Evolutionary conservation across 2,797 vertebrate genomes (phyloP), one percentile per base, ranked within the genome.

Genomic region (Pseudomugil gertrudae): DNA sequence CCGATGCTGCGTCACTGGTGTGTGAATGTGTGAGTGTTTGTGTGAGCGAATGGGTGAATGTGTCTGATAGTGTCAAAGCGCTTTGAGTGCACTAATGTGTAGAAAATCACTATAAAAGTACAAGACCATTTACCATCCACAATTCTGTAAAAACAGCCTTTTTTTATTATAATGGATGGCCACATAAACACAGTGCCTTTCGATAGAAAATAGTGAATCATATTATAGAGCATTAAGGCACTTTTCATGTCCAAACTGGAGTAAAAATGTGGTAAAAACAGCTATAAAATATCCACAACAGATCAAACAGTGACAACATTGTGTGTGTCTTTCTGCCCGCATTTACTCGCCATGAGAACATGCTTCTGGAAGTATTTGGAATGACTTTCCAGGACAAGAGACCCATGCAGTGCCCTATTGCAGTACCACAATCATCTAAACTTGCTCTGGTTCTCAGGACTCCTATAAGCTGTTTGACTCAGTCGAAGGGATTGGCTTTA

Each of bases 401-500:
- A 45, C n/a, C 1, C 19, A 45, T n/a, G 19, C 19, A 21, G 6
- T 23, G 43, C 43, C 43, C 9, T 10, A 23, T 21, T 21, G 43
- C 9, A n/a, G 40, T 45, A 45, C 38, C 40, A 47, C 19, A 10
- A 21, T 21, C 7, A 47, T 47, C n/a, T 47, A 58, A 61, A 27
- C 45, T 64, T 67, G 43, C 60, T 59, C 57, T 55, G 48, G 57
- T 55, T 65, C 56, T 68, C 64, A 50, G 48, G 63, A 74, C 72
- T 79, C 61, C 24, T 61, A 59, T 71, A 74, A 74, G 78, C 69
- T 38, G 66, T 36, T 59, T 30, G 27, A 76, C 79, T 76, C 77
- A 38, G 66, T 54, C 59, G 52, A 84, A 51, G 55, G 66, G 76
- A 81, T 77, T 85, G 72, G 51, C 62, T 33, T 32, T 61, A 76